phyloP scores from a whole-genome alignment of 37 sponge, comb jelly and placozoan genomes.

The Aplysina aerophoba region DNA sequence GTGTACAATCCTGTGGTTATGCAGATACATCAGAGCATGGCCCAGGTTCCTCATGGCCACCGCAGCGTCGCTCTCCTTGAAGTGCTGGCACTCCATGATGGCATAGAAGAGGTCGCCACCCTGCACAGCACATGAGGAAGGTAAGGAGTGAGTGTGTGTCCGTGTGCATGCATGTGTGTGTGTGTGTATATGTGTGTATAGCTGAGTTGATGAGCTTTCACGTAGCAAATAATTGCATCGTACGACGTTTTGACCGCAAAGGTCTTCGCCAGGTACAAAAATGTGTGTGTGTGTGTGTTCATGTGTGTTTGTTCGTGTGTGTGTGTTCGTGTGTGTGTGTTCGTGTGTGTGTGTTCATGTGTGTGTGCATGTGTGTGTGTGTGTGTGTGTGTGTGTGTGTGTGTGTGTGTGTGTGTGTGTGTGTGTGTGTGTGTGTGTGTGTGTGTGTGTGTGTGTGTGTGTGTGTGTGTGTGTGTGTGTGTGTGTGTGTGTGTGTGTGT shows the following conservation, averaged over 20 bases:
- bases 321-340: no score
- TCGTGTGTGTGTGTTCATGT: no score
- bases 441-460: not conserved
- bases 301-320: no score
- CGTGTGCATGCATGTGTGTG: not conserved
- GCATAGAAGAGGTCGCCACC: conserved; percentile 83
- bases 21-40: conserved; percentile 84
- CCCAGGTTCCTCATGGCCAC: conserved; percentile 67
- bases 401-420: not conserved
- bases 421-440: not conserved
- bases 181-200: conserved; percentile 4
- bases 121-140: not conserved
- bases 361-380: no score
- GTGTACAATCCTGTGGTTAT: conserved; percentile 79
- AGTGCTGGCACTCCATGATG: conserved; percentile 66
- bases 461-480: not conserved
- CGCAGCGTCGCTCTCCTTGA: conserved; percentile 52
- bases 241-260: no score
- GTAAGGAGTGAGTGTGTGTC: not conserved
- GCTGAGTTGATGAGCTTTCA: no score
- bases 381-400: not conserved
- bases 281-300: no score
- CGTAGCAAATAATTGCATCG: no score
- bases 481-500: not conserved
- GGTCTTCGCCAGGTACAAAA: no score